Conservation (phyloP, 1,140 invertebrate genomes). For the Solenopsis fugax region DNA sequence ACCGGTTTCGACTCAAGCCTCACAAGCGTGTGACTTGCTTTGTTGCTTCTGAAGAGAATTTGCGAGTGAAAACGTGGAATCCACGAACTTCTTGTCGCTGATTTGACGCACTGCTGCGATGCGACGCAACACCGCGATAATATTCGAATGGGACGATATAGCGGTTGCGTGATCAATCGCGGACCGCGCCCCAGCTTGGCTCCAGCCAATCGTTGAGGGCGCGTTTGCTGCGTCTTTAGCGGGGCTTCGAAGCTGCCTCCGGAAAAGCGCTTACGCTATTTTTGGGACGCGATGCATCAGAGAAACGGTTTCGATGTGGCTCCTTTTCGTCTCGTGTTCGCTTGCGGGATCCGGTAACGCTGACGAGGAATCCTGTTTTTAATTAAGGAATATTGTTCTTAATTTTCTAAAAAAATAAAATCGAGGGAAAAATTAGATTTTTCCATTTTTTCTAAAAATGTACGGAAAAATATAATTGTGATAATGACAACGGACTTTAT, state of each 20-base stretch:
- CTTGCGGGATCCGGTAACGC: constrained; percentile 31
- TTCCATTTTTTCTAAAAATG: no score
- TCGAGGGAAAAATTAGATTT: no score
- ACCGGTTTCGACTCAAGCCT: not conserved
- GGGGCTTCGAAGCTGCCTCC: constrained; percentile 52
- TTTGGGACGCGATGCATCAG: constrained; percentile 65
- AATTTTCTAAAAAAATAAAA: no score
- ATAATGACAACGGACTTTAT: no score
- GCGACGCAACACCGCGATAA: constrained; percentile 77
- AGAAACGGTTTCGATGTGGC: constrained; percentile 45
- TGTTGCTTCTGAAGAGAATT: not conserved
- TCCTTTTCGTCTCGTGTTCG: constrained; percentile 44
- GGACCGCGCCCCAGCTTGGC: constrained; percentile 68
- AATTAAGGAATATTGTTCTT: no score
- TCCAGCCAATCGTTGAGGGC: constrained; percentile 73
- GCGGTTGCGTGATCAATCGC: constrained; percentile 80
- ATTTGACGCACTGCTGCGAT: constrained; percentile 67
- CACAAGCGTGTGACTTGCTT: not conserved
- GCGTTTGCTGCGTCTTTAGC: not conserved
- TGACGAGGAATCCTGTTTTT: not conserved
- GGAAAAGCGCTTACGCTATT: constrained; percentile 77
- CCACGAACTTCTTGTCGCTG: constrained; percentile 4
- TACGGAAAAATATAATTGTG: no score
- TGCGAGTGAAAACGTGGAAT: not conserved
- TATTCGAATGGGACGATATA: constrained; percentile 84